phyloP scores from a whole-genome alignment of 2,888 invertebrate species.

The Pardosa pseudoannulata region DNA sequence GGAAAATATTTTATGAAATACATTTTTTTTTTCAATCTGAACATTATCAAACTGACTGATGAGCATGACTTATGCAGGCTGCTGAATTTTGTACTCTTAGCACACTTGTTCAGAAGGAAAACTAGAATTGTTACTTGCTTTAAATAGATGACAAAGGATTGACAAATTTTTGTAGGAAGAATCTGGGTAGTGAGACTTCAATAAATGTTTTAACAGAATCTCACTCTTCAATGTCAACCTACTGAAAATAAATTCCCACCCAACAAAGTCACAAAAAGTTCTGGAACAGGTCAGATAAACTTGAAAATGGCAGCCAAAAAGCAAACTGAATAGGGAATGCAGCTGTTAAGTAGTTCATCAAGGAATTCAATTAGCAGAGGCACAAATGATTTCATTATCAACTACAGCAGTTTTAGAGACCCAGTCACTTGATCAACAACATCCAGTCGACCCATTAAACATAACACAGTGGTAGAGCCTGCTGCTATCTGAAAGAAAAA shows the following conservation, averaged over 20 bases:
- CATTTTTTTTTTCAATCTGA: too few relatives aligned
- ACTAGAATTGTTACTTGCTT: too few relatives aligned
- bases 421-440: constrained; percentile 76
- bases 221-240: not conserved
- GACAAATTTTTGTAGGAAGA: too few relatives aligned
- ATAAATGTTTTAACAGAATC: too few relatives aligned
- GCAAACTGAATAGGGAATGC: constrained; percentile 31
- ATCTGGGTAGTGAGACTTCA: too few relatives aligned
- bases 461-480: constrained; percentile 76
- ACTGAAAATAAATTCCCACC: not conserved
- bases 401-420: constrained; percentile 75
- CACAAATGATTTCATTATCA: constrained; percentile 19
- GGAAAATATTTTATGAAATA: too few relatives aligned
- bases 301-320: constrained; percentile 18
- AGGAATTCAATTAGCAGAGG: constrained; percentile 51
- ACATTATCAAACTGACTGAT: too few relatives aligned
- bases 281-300: not conserved
- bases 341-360: constrained; percentile 18
- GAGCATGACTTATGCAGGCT: too few relatives aligned
- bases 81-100: too few relatives aligned
- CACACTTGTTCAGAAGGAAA: too few relatives aligned
- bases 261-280: not conserved
- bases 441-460: constrained; percentile 75
- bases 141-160: too few relatives aligned
- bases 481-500: constrained; percentile 73